Conservation (phyloP, 1,140 invertebrate genomes). For the Drosophila seguyi region DNA sequence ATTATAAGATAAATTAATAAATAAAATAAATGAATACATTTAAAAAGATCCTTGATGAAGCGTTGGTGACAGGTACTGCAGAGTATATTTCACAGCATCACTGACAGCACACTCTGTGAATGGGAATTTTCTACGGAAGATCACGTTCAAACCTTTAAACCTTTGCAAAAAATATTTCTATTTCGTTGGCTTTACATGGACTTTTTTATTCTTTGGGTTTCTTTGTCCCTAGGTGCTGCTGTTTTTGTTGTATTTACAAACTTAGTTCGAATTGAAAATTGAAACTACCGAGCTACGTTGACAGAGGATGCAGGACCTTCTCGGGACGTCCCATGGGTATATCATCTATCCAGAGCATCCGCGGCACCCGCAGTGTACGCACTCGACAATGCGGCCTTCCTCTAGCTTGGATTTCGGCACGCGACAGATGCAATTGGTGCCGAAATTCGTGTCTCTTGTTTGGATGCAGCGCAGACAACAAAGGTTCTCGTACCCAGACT, state of each 20-base stretch:
- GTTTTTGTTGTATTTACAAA: conserved; percentile 33
- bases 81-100: neutral
- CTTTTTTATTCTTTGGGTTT: neutral
- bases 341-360: conserved; percentile 93
- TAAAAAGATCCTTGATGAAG: no score
- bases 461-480: conserved; percentile 99
- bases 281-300: conserved; percentile 14
- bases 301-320: neutral
- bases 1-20: no score
- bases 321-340: neutral
- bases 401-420: conserved; percentile 99
- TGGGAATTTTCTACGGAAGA: neutral
- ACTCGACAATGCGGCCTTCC: conserved; percentile 98
- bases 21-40: no score
- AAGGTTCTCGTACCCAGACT: conserved; percentile 99
- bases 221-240: neutral
- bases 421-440: conserved; percentile 99
- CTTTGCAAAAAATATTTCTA: neutral
- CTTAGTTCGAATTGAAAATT: conserved; percentile 18
- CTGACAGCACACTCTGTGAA: neutral
- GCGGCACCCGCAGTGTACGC: conserved; percentile 98
- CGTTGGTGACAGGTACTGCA: no score
- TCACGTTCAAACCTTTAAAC: neutral
- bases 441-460: conserved; percentile 99
- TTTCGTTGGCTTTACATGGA: conserved; percentile 6